Conservation (phyloP, 2,797 vertebrate genomes). For the Artibeus jamaicensis region DNA sequence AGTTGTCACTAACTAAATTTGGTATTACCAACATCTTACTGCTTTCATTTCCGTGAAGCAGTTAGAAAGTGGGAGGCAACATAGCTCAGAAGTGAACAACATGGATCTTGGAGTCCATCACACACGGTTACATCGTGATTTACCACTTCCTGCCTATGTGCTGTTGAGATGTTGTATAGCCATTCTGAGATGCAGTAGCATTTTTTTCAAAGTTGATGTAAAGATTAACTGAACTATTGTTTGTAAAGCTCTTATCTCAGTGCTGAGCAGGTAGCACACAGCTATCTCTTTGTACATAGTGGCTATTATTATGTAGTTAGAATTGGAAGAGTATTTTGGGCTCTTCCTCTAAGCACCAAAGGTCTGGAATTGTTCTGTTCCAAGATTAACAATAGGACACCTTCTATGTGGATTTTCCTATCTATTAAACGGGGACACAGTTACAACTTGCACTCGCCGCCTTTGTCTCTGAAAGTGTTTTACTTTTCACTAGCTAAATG, state of each 20-base stretch:
- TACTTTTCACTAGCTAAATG: constrained; percentile 51
- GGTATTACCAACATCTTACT: neutral
- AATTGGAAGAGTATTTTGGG: constrained; percentile 32
- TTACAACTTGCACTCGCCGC: neutral
- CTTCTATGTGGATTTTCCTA: neutral
- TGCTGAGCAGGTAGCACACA: neutral
- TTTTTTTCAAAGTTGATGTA: neutral
- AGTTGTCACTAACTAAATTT: neutral
- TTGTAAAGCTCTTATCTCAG: constrained; percentile 25
- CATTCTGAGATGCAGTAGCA: constrained; percentile 7
- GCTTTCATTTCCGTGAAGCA: neutral
- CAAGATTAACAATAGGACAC: neutral
- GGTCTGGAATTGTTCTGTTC: neutral
- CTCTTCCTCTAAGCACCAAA: neutral
- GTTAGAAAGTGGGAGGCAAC: constrained; percentile 13
- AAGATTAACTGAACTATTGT: constrained; percentile 33
- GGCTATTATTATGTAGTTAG: neutral
- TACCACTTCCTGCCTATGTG: constrained; percentile 27
- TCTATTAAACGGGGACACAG: neutral
- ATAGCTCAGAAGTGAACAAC: neutral
- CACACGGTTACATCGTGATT: neutral
- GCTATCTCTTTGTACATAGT: neutral
- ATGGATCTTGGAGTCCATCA: neutral
- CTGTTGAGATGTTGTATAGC: neutral
- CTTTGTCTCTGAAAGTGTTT: constrained; percentile 39